These are phyloP conservation scores for Apistogramma diplotaenia DNA, from an alignment of 2,113 vertebrate species.

Conservation along the genomic window DNA sequence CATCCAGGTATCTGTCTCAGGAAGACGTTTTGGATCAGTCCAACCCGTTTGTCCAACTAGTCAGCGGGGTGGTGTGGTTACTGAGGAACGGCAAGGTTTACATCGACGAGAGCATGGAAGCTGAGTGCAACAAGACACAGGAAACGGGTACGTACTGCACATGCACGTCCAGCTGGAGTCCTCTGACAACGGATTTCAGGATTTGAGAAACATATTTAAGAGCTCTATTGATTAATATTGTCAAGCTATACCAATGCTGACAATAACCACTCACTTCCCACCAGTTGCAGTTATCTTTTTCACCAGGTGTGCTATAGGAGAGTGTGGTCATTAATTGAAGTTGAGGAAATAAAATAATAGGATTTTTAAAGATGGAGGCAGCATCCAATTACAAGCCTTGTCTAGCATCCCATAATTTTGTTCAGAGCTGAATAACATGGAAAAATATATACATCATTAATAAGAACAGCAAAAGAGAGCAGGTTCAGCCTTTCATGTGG, in stretches of 20 bases:
- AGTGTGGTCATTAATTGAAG: not conserved
- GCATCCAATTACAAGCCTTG: not conserved
- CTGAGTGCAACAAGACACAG: conserved; percentile 84
- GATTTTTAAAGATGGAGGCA: too few species aligned
- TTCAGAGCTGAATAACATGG: not conserved
- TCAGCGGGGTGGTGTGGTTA: conserved; percentile 93
- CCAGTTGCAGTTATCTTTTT: too few species aligned
- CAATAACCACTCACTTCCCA: not conserved
- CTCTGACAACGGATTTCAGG: not conserved
- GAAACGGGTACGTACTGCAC: conserved; percentile 79
- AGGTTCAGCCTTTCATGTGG: not conserved
- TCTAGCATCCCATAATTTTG: not conserved
- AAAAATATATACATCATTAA: not conserved
- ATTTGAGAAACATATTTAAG: not conserved
- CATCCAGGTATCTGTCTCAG: conserved; percentile 87
- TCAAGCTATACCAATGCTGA: not conserved
- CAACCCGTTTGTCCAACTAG: conserved; percentile 91
- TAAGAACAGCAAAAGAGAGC: fast-evolving
- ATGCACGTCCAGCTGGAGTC: not conserved
- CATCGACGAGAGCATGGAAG: conserved; percentile 79
- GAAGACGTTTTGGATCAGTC: conserved; percentile 83
- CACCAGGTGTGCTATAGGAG: too few species aligned
- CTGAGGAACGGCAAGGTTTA: conserved; percentile 86
- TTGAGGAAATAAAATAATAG: not conserved
- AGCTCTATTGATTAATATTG: not conserved